Evolutionary conservation across 2,113 vertebrate species (phyloP).

Genomic region (Oenanthe oenanthe): DNA sequence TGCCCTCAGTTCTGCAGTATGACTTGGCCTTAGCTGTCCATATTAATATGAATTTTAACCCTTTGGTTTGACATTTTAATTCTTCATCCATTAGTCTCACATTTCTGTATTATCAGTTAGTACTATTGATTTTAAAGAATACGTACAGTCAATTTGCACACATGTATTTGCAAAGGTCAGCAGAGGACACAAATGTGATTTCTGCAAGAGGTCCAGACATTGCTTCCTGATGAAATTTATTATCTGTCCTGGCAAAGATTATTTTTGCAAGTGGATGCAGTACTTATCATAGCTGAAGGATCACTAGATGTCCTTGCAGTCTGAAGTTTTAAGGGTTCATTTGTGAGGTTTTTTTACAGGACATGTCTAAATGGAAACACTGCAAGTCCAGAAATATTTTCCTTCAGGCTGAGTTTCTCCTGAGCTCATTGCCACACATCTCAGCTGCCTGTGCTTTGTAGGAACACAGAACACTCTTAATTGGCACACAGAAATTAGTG

Average conservation of each 20-base stretch:
- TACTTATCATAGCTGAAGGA: neutral
- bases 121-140: conserved; percentile 84
- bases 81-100: conserved; percentile 88
- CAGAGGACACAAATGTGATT: conserved; percentile 61
- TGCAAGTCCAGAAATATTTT: neutral
- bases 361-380: neutral
- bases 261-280: neutral
- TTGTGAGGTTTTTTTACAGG: neutral
- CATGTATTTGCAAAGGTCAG: conserved; percentile 70
- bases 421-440: neutral
- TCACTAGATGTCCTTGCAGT: neutral
- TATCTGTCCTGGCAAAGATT: neutral
- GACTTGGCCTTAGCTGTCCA: conserved; percentile 75
- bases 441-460: neutral
- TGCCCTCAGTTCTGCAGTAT: conserved; percentile 77
- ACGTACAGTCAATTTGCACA: conserved; percentile 70
- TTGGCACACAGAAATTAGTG: neutral
- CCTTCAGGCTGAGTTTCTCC: neutral
- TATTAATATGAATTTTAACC: conserved; percentile 86
- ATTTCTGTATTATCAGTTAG: conserved; percentile 84
- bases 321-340: neutral
- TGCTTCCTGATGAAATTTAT: conserved; percentile 26
- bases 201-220: conserved; percentile 44
- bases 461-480: neutral
- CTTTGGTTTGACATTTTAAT: conserved; percentile 80